A percentile compares a stretch with the other conserved stretches of the same genome.
phyloP scores from a whole-genome alignment of 2,888 invertebrate species.

The Ctenicera cuprea region DNA sequence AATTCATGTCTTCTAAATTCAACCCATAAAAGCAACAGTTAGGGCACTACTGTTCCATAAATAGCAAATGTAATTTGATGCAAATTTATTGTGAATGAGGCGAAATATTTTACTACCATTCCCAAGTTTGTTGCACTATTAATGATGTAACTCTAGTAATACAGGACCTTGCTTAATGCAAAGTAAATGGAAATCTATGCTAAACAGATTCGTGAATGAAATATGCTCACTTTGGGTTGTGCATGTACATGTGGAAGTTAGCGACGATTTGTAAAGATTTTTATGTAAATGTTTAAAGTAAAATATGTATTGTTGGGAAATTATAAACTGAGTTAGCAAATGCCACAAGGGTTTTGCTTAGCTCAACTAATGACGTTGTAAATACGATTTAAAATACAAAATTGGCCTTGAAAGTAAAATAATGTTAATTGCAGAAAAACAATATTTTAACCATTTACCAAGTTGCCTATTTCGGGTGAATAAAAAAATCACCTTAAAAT shows the following conservation, averaged over 20 bases:
- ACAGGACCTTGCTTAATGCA: conserved; percentile 15
- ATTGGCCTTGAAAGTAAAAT: no score
- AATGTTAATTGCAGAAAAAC: no score
- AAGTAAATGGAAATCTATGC: conserved; percentile 30
- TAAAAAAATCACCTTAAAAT: no score
- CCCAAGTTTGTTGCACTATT: conserved; percentile 6
- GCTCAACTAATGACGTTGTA: no score
- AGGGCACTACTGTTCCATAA: neutral
- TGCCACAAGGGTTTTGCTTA: no score
- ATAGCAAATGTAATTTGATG: conserved; percentile 1
- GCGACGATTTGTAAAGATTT: neutral
- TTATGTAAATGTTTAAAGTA: neutral
- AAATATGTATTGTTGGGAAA: no score
- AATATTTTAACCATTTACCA: no score
- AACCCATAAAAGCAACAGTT: no score
- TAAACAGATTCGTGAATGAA: conserved; percentile 23
- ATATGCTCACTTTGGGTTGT: neutral
- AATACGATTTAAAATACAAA: no score
- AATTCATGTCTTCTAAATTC: no score
- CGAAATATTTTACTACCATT: conserved; percentile 15
- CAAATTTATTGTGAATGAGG: conserved; percentile 4
- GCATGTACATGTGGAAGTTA: neutral
- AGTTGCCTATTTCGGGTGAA: no score
- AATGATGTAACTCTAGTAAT: conserved; percentile 1
- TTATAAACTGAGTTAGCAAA: no score